Conservation (phyloP, 2,113 vertebrate species). For the Hemichromis elongatus region DNA sequence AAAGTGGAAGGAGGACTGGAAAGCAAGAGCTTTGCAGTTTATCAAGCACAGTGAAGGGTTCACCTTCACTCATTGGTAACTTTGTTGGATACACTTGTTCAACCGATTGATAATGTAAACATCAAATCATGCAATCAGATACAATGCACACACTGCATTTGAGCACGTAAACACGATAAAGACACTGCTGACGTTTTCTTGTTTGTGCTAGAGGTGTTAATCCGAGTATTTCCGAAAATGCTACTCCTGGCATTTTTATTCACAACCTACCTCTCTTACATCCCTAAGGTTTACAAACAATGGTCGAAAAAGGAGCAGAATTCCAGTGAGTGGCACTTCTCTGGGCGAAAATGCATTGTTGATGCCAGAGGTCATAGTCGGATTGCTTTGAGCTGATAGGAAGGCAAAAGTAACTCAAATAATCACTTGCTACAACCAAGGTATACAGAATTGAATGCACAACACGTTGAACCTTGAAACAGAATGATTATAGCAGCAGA, state of each 20-base stretch:
- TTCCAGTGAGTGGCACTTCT: neutral
- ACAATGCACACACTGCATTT: neutral
- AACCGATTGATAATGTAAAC: neutral
- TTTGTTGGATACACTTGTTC: neutral
- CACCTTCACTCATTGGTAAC: neutral
- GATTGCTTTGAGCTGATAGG: neutral
- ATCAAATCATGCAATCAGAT: neutral
- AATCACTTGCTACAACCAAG: neutral
- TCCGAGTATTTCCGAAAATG: neutral
- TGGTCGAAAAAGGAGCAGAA: neutral
- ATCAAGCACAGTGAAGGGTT: neutral
- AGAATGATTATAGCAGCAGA: neutral
- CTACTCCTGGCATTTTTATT: neutral
- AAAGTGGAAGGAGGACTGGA: neutral
- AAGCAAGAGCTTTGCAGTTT: neutral
- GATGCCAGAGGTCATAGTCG: neutral
- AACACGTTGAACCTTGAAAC: neutral
- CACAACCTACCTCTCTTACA: no score
- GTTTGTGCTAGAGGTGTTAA: rapidly evolving
- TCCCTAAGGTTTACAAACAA: neutral
- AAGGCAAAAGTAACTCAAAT: neutral
- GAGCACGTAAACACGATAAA: neutral
- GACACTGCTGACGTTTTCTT: neutral
- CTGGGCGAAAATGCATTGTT: neutral
- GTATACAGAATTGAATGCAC: neutral